Evolutionary conservation across 2,113 vertebrate species (phyloP).

Genomic region (Crotalus viridis): DNA sequence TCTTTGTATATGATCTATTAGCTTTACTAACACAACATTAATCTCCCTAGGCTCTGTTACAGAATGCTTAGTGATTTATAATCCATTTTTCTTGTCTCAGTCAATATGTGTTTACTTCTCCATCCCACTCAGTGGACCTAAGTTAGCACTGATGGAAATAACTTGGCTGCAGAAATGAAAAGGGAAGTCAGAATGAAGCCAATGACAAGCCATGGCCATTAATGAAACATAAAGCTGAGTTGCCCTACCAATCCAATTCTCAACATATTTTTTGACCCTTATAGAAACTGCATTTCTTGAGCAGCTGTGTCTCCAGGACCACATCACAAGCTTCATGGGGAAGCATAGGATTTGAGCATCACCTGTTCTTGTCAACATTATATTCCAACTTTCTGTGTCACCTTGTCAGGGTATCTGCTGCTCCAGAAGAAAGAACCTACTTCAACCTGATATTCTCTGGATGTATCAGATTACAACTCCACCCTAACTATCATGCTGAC

Average conservation of each 20-base stretch:
- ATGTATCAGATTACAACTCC: neutral
- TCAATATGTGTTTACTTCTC: conserved; percentile 20
- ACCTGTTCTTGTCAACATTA: neutral
- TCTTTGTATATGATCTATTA: conserved; percentile 10
- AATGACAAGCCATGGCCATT: conserved; percentile 22
- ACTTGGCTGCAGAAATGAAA: conserved; percentile 25
- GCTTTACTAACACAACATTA: conserved; percentile 26
- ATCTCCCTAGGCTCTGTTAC: conserved; percentile 35
- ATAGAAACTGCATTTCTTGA: neutral
- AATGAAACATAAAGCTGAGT: neutral
- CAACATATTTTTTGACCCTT: neutral
- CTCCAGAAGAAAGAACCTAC: neutral
- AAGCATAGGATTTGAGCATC: neutral
- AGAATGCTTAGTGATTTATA: conserved; percentile 21
- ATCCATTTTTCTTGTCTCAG: conserved; percentile 38
- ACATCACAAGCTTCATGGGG: neutral
- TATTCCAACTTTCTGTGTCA: neutral
- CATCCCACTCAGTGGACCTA: conserved; percentile 29
- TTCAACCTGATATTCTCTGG: neutral
- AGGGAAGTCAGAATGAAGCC: conserved; percentile 30
- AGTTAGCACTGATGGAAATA: conserved; percentile 36
- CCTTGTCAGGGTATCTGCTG: neutral
- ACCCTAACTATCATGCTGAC: neutral
- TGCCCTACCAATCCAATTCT: neutral
- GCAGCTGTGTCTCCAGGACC: neutral